Conservation (phyloP, 2,797 vertebrate species). For the Potorous gilbertii region DNA sequence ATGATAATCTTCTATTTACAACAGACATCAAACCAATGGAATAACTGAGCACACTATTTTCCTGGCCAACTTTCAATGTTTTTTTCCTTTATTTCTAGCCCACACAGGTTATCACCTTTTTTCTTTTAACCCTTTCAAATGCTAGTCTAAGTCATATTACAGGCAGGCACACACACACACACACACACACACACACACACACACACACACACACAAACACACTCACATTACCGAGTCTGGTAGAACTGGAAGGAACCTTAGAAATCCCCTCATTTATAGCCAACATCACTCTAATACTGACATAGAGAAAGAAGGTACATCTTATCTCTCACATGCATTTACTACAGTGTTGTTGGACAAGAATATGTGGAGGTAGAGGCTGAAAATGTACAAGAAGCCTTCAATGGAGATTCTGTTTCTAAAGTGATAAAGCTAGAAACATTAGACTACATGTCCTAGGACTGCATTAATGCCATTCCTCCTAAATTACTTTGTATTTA, state of each 20-base stretch:
- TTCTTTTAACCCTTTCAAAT: slow-evolving; percentile 41
- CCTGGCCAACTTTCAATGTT: slow-evolving; percentile 75
- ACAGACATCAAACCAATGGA: slow-evolving; percentile 74
- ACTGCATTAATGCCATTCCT: background rate
- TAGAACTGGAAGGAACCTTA: slow-evolving; percentile 1
- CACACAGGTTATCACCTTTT: slow-evolving; percentile 1
- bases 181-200: background rate
- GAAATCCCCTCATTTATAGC: slow-evolving; percentile 18
- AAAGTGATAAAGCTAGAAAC: background rate
- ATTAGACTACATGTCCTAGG: background rate
- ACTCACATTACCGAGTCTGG: background rate
- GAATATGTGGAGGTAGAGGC: background rate
- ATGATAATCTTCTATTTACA: slow-evolving; percentile 65
- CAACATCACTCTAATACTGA: background rate
- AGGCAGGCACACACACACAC: no score
- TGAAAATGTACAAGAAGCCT: background rate
- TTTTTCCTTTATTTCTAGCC: slow-evolving; percentile 30
- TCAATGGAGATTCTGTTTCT: background rate
- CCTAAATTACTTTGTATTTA: background rate
- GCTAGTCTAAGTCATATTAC: slow-evolving; percentile 18
- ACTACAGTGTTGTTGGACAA: background rate
- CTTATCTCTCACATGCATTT: background rate
- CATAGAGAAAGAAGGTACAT: background rate
- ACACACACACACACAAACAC: background rate
- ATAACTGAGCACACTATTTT: slow-evolving; percentile 78